Percentiles rank a stretch among this genome's conserved stretches.
These are phyloP conservation scores for Stenodera caucasica DNA, from an alignment of 2,888 invertebrate genomes.

Conservation along the genomic window DNA sequence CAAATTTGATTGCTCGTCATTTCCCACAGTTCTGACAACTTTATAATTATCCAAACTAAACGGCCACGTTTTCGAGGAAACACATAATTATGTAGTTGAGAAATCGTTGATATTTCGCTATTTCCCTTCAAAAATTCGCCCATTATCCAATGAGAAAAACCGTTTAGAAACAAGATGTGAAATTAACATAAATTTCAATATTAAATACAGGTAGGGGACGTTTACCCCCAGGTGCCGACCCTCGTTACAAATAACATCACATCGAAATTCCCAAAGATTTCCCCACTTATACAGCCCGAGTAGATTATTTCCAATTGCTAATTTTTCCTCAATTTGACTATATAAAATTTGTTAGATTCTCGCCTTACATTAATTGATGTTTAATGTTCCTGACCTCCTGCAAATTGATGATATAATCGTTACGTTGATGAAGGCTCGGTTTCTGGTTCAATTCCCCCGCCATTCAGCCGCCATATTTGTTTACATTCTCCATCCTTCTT, in stretches of 20 bases:
- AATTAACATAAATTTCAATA: conserved; percentile 5
- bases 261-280: background rate
- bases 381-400: conserved; percentile 25
- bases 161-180: background rate
- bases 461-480: conserved; percentile 45
- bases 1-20: too few relatives aligned
- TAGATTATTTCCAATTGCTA: background rate
- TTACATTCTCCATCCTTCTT: conserved; percentile 46
- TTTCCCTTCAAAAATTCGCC: background rate
- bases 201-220: background rate
- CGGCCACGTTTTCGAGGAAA: background rate
- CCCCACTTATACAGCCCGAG: background rate
- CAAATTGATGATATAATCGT: background rate
- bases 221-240: conserved; percentile 2
- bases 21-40: too few relatives aligned
- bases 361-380: background rate
- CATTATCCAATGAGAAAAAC: background rate
- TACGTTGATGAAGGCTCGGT: conserved; percentile 10
- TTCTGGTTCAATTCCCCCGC: conserved; percentile 43
- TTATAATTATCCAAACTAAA: too few relatives aligned
- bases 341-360: background rate
- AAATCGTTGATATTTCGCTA: background rate
- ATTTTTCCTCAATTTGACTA: too few relatives aligned
- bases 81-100: background rate
- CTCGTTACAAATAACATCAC: background rate